These are phyloP conservation scores for Globodera rostochiensis DNA, from an alignment of 1,140 invertebrate species.

Conservation along the genomic window DNA sequence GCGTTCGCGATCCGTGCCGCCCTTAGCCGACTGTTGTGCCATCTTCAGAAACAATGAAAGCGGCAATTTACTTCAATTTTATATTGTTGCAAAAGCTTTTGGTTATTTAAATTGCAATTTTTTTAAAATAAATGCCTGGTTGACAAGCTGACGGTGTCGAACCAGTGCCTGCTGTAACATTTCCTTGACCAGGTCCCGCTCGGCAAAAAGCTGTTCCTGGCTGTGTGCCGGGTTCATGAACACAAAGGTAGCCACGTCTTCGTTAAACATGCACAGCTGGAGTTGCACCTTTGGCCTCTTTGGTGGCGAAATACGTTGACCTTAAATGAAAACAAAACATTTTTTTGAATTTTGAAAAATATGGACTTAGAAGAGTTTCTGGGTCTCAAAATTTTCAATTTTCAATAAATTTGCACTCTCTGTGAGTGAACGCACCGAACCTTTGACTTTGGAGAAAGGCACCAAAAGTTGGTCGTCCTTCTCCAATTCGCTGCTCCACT, in stretches of 20 bases:
- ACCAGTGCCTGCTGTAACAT: slow-evolving; percentile 85
- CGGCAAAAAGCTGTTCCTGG: slow-evolving; percentile 79
- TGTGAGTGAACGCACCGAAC: slow-evolving; percentile 27
- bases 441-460: slow-evolving; percentile 53
- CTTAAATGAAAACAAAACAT: slow-evolving; percentile 69
- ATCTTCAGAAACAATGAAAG: slow-evolving; percentile 41
- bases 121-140: slow-evolving; percentile 72
- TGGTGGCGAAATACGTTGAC: slow-evolving; percentile 96
- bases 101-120: no score
- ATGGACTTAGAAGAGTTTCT: no score
- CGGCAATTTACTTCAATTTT: no score
- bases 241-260: slow-evolving; percentile 90
- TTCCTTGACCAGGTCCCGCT: slow-evolving; percentile 91
- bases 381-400: slow-evolving; percentile 18
- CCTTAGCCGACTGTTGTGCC: slow-evolving; percentile 68
- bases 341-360: neutral
- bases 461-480: slow-evolving; percentile 37
- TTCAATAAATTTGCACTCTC: slow-evolving; percentile 9
- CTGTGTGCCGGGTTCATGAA: slow-evolving; percentile 85
- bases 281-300: slow-evolving; percentile 97
- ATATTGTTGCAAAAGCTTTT: no score
- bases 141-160: slow-evolving; percentile 89
- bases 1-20: slow-evolving; percentile 60
- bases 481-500: slow-evolving; percentile 36
- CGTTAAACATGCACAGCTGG: slow-evolving; percentile 91